Evolutionary conservation across 1,140 invertebrate genomes (phyloP).

Genomic region (Phenacoccus solenopsis): DNA sequence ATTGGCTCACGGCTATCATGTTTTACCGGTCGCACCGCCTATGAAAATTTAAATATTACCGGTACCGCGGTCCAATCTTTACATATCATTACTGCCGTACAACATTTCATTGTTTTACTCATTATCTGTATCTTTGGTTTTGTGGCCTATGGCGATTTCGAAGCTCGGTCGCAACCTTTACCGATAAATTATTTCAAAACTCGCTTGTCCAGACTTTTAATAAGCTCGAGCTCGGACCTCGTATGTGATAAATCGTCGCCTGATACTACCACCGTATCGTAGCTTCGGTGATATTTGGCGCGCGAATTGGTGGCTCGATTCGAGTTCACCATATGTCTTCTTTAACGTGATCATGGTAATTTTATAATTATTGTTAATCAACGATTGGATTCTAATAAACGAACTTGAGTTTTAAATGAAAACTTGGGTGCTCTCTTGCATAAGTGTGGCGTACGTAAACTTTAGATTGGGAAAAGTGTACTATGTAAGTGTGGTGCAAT

Average conservation of each 20-base stretch:
- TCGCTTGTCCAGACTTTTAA: neutral
- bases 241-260: no score
- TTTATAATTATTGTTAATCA: no score
- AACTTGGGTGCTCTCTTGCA: no score
- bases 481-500: no score
- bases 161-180: conserved; percentile 4
- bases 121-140: conserved; percentile 15
- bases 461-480: no score
- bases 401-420: no score
- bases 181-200: conserved; percentile 11
- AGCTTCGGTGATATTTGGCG: neutral
- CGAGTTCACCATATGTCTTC: no score
- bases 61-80: conserved; percentile 10
- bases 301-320: neutral
- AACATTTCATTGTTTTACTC: conserved; percentile 15
- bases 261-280: neutral
- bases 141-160: conserved; percentile 10
- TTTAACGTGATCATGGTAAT: no score
- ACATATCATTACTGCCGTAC: conserved; percentile 13
- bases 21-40: conserved; percentile 11
- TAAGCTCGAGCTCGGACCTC: neutral
- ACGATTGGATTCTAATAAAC: no score
- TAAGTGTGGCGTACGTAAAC: no score
- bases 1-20: conserved; percentile 15
- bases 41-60: conserved; percentile 17